Evolutionary conservation across 53 echinoderm and acorn worm genomes (phyloP).

Genomic region (Henricia sp.): DNA sequence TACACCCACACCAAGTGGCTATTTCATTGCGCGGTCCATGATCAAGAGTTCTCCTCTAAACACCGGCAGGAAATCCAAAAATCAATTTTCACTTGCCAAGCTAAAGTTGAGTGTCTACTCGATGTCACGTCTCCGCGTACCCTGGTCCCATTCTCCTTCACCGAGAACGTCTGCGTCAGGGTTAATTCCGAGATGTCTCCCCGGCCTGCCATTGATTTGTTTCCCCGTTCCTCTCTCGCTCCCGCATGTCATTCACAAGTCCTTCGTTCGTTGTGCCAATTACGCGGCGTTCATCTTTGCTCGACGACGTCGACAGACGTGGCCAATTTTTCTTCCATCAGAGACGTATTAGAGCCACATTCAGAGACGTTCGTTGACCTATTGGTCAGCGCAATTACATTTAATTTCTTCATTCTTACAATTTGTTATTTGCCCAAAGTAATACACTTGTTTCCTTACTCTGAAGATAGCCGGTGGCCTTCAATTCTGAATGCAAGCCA

Average conservation of each 20-base stretch:
- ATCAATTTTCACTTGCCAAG: conserved; percentile 46
- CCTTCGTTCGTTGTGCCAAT: conserved; percentile 10
- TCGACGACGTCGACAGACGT: background rate
- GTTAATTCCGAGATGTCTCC: background rate
- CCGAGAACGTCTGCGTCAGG: background rate
- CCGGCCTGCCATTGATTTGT: conserved; percentile 38
- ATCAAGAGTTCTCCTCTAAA: background rate
- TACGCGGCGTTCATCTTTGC: conserved; percentile 1
- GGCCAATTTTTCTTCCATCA: conserved; percentile 17
- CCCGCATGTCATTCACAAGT: conserved; percentile 6
- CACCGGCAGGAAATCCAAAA: background rate
- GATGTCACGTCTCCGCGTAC: background rate
- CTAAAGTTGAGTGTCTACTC: conserved; percentile 27
- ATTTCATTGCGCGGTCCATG: background rate
- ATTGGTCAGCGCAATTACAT: background rate
- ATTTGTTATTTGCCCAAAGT: background rate
- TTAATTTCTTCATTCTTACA: background rate
- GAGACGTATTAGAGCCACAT: background rate
- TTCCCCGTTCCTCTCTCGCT: background rate
- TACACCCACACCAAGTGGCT: background rate
- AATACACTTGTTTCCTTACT: no score
- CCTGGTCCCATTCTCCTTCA: background rate
- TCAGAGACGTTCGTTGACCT: conserved; percentile 8
- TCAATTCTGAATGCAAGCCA: no score
- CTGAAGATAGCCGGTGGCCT: no score